Conservation (phyloP, 2,888 invertebrate species). For the Ischnura elegans region DNA sequence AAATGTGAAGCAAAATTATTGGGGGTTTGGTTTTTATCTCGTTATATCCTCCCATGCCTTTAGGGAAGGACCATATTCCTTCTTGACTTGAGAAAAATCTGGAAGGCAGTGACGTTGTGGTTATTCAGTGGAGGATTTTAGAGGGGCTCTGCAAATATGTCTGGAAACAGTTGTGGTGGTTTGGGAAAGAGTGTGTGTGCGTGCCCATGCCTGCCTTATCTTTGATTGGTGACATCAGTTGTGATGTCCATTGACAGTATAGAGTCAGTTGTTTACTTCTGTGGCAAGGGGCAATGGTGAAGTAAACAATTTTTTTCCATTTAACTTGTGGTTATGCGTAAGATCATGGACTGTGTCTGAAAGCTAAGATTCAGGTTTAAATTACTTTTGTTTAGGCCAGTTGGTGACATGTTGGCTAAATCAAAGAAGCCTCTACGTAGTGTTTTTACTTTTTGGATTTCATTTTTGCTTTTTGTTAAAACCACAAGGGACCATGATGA, state of each 20-base stretch:
- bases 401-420: not conserved
- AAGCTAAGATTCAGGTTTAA: not conserved
- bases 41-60: constrained; percentile 34
- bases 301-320: constrained; percentile 60
- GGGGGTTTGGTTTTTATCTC: constrained; percentile 49
- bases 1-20: constrained; percentile 32
- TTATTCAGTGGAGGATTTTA: constrained; percentile 23
- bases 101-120: constrained; percentile 36
- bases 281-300: constrained; percentile 9
- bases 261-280: constrained; percentile 10
- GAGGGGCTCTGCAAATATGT: constrained; percentile 5
- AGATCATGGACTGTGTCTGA: constrained; percentile 5
- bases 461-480: constrained; percentile 33
- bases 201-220: constrained; percentile 42
- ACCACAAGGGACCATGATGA: constrained; percentile 65
- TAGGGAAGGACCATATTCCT: constrained; percentile 2
- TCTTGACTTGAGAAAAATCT: constrained; percentile 50
- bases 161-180: not conserved
- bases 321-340: constrained; percentile 47
- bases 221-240: constrained; percentile 3
- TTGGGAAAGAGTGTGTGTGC: constrained; percentile 19
- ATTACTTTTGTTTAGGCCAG: not conserved
- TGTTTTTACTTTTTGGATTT: constrained; percentile 34
- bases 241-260: constrained; percentile 41
- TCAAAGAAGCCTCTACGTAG: not conserved